Percentiles rank a stretch among this genome's conserved stretches.
These are phyloP conservation scores for Tipula lateralis DNA, from an alignment of 2,888 invertebrate genomes.

Conservation along the genomic window DNA sequence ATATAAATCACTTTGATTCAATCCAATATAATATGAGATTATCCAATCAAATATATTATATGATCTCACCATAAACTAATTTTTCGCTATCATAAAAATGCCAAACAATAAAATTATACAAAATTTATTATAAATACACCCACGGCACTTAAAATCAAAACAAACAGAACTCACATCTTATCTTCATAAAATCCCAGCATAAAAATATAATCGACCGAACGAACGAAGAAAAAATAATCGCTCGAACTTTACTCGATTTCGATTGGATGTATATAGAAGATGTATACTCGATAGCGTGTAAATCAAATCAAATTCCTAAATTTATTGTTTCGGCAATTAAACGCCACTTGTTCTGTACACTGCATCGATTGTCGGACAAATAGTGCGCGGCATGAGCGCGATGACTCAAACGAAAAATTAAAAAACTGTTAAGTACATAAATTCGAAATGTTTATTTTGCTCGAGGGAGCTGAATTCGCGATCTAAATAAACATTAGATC, in stretches of 20 bases:
- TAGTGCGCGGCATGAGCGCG: neutral
- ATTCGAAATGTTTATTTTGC: neutral
- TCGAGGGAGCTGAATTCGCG: neutral
- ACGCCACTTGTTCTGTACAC: neutral
- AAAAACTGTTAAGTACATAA: neutral
- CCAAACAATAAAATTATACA: neutral
- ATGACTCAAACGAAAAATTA: neutral
- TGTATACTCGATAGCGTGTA: neutral
- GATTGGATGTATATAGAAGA: neutral
- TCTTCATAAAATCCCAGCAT: neutral
- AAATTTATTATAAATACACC: neutral
- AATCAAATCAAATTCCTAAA: neutral
- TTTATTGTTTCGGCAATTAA: neutral
- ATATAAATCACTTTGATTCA: neutral
- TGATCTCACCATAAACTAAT: neutral
- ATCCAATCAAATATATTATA: neutral
- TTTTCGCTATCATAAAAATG: neutral
- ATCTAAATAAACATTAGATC: neutral
- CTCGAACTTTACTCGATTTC: neutral
- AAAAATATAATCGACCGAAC: neutral
- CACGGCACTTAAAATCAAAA: neutral
- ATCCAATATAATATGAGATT: neutral
- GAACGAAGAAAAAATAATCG: neutral
- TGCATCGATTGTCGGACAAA: neutral
- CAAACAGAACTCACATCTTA: neutral